Evolutionary conservation across 1,140 invertebrate genomes (phyloP), one percentile per base, ranked within the genome.

Genomic region (Conus ventricosus): DNA sequence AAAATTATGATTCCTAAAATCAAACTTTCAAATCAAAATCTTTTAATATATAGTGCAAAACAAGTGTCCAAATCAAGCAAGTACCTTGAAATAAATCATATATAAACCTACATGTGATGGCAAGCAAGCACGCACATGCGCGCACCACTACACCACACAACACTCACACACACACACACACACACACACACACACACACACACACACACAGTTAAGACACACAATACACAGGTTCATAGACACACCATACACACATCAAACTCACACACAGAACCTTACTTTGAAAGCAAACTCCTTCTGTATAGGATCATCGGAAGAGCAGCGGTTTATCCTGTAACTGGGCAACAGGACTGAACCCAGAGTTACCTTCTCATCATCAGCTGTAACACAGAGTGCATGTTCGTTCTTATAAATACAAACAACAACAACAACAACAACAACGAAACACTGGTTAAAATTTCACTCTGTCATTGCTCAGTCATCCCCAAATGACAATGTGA

Each of bases 211-310:
- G 13, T 8, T 25, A 60, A n/a, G 1, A 60, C 39, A 63, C 67
- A 71, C 23, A n/a, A 71, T 7, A 71, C 67, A 71, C 67, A 71
- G 11, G 10, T 20, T 23, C 67, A 71, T n/a, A 71, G 11, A 71
- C 7, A 71, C 23, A 71, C 67, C 67, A 71, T 20, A 71, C 67
- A 71, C 67, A 71, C 67, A 71, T 4, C 67, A 71, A 20, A 71
- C 53, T 51, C n/a, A 39, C n/a, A 27, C n/a, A 54, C 27, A 11
- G 10, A 71, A 5, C n/a, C 87, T 75, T 80, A 95, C 94, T 91
- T 99, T 99, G 95, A 99, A 99, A 75, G 98, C 97, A 96, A 97
- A 98, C 94, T 98, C 98, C 90, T 97, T 96, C 93, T 97, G 97
- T 84, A 98, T 97, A 95, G 97, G 97, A 95, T 99, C 98, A 91